These are phyloP conservation scores for Pterobdella sp. DNA, from an alignment of 2,888 invertebrate species.

Conservation along the genomic window DNA sequence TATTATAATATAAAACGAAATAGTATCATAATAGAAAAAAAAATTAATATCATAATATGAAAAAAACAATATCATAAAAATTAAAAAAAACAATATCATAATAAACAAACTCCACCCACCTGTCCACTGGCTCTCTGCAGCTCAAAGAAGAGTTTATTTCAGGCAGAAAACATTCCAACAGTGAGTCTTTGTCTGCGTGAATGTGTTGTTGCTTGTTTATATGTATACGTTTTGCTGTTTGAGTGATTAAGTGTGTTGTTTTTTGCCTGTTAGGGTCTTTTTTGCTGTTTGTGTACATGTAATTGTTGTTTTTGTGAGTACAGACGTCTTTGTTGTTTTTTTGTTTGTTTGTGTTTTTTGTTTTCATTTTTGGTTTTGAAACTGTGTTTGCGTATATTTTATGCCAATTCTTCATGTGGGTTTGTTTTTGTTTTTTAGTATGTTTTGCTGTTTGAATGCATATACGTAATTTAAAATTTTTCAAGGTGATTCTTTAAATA, in stretches of 20 bases:
- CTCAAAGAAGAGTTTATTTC: background rate
- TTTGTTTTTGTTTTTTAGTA: too few relatives aligned
- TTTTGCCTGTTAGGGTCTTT: background rate
- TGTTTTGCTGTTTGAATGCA: too few relatives aligned
- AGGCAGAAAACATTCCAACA: background rate
- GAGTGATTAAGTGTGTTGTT: background rate
- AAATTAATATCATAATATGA: too few relatives aligned
- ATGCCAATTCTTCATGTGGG: too few relatives aligned
- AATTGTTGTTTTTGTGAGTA: background rate
- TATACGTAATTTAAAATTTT: too few relatives aligned
- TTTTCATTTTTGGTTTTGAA: slow-evolving; percentile 3
- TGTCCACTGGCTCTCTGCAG: background rate
- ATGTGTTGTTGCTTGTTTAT: background rate
- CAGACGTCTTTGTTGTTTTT: background rate
- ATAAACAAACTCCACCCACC: background rate
- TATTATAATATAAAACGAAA: too few relatives aligned
- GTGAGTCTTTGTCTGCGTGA: background rate
- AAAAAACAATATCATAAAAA: too few relatives aligned
- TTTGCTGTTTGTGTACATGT: background rate
- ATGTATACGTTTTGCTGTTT: background rate
- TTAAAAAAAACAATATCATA: background rate
- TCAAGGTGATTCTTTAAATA: too few relatives aligned
- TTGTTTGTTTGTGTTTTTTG: background rate
- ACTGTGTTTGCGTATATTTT: background rate
- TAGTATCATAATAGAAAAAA: too few relatives aligned